Conservation (phyloP, 2,797 vertebrate genomes). For the Tarsius wallacei region DNA sequence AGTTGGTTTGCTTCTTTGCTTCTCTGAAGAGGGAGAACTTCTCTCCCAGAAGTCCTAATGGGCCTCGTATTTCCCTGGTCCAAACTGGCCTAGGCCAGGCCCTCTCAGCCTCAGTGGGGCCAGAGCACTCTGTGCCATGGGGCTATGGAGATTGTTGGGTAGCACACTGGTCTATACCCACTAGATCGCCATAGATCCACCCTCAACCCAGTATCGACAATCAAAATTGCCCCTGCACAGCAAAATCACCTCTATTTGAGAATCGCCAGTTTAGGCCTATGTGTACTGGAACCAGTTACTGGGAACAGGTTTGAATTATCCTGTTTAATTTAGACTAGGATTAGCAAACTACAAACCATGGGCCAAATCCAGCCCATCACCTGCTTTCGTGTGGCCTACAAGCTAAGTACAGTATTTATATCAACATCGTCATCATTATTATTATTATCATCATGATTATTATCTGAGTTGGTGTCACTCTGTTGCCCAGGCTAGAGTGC, state of each 20-base stretch:
- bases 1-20: rapidly evolving
- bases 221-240: too few relatives aligned
- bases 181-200: too few relatives aligned
- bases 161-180: background rate
- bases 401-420: background rate
- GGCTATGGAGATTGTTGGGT: rapidly evolving
- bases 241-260: background rate
- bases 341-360: background rate
- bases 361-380: background rate
- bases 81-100: background rate
- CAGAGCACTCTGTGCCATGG: too few relatives aligned
- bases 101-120: rapidly evolving
- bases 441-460: too few relatives aligned
- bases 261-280: rapidly evolving
- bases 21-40: background rate
- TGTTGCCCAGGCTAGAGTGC: too few relatives aligned
- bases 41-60: too few relatives aligned
- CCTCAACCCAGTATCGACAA: rapidly evolving
- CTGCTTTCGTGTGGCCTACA: background rate
- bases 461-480: too few relatives aligned
- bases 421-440: too few relatives aligned
- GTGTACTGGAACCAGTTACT: background rate
- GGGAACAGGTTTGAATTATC: too few relatives aligned
- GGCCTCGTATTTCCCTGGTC: rapidly evolving
- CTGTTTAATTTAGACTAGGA: background rate